Evolutionary conservation across 2,888 invertebrate species (phyloP), one percentile per base, ranked within the genome.

Genomic region (Eupithecia inturbata): DNA sequence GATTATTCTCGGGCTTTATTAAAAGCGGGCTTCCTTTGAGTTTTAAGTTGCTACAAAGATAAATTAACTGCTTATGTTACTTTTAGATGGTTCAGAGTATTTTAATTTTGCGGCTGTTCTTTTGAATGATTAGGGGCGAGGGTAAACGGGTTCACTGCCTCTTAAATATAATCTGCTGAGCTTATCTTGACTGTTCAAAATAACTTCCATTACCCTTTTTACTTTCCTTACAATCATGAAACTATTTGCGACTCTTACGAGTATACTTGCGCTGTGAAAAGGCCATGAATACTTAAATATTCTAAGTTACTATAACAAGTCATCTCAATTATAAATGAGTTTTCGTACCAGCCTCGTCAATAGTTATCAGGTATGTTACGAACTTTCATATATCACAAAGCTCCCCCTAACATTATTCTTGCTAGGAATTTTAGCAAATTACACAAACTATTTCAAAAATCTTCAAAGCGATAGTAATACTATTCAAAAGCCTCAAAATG

Each of bases 401-500:
- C 22, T 12, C 22, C 26, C 26, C 1, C 57, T 26, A 5, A 57
- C 49, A 53, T 53, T 12, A 3, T 53, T 53, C 22, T 22, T 53
- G 12, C 22, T 57, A 57, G 57, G 26, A 57, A 57, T 26, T 14
- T 10, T 10, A 14, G 26, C 57, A 26, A 57, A 36, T n/a, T 64
- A 9, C 66, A 39, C 22, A 66, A 66, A 36, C 36, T 39, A 22
- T 39, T n/a, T n/a, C 31, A 12, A 36, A 36, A 68, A 26, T 33
- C 36, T 72, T 49, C 41, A 68, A 72, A 64, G 39, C 63, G 60
- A 74, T 60, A 73, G n/a, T 63, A 64, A 19, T 36, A 66, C 12
- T 41, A 68, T 28, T 76, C 68, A 68, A 63, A 69, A 66, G 73
- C 78, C 80, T 10, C 77, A 74, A 85, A 89, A 87, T 87, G 83